Percentiles rank a stretch among this genome's conserved stretches.
phyloP scores from a whole-genome alignment of 2,888 invertebrate species.

The Antitype chi region DNA sequence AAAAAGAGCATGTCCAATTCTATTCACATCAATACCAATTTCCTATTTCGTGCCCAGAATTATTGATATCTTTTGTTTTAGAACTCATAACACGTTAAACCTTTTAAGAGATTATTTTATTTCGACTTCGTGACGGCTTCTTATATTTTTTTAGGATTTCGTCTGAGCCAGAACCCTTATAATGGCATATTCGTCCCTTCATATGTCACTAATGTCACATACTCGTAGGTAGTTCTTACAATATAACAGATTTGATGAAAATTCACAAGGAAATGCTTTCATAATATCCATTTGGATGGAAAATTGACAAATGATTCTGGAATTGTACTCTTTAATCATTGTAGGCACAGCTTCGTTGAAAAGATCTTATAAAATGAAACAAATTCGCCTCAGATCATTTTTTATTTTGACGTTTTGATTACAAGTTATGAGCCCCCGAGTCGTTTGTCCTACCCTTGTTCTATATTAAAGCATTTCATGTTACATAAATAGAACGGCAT shows the following conservation, averaged over 20 bases:
- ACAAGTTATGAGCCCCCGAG: constrained; percentile 51
- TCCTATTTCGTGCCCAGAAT: constrained; percentile 9
- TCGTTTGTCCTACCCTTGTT: constrained; percentile 53
- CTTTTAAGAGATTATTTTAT: constrained; percentile 57
- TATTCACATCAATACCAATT: constrained; percentile 11
- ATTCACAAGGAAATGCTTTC: constrained; percentile 53
- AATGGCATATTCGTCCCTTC: constrained; percentile 59
- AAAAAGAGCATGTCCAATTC: constrained; percentile 14
- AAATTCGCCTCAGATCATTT: constrained; percentile 59
- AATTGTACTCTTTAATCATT: constrained; percentile 44
- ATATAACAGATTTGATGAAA: constrained; percentile 50
- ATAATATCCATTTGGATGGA: constrained; percentile 25
- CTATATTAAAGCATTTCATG: constrained; percentile 44
- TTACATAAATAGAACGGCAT: constrained; percentile 36
- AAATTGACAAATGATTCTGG: constrained; percentile 34
- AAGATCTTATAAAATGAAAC: constrained; percentile 55
- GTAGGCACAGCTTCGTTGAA: constrained; percentile 28
- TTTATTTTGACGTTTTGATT: constrained; percentile 65
- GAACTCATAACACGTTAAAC: constrained; percentile 41
- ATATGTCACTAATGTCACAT: constrained; percentile 53
- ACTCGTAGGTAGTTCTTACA: constrained; percentile 43
- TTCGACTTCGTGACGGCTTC: constrained; percentile 33
- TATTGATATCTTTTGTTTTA: constrained; percentile 37
- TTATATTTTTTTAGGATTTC: constrained; percentile 63
- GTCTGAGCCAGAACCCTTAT: constrained; percentile 51